phyloP scores from a whole-genome alignment of 1,140 invertebrate genomes.

The Cotesia typhae region DNA sequence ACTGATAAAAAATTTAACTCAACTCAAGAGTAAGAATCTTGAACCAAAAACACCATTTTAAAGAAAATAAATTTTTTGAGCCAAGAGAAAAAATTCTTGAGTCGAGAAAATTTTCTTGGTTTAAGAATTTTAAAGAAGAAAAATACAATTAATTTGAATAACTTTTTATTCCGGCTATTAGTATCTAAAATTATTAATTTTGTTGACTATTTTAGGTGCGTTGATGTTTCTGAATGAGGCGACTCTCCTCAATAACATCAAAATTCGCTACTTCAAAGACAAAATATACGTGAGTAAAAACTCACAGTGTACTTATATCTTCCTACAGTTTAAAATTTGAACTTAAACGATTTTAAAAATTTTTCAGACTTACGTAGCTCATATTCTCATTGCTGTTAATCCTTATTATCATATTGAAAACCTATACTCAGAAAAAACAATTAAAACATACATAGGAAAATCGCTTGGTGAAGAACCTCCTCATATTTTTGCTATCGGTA shows the following conservation, averaged over 20 bases:
- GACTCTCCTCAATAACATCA: conserved; percentile 93
- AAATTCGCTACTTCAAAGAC: conserved; percentile 89
- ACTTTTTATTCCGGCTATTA: no score
- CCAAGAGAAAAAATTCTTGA: no score
- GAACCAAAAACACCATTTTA: no score
- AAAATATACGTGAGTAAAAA: conserved; percentile 93
- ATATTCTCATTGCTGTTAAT: conserved; percentile 97
- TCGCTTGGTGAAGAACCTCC: conserved; percentile 93
- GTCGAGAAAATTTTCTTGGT: no score
- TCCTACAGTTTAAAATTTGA: background rate
- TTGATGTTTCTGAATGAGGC: conserved; percentile 99
- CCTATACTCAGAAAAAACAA: conserved; percentile 86
- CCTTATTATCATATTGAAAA: conserved; percentile 93
- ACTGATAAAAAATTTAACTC: no score
- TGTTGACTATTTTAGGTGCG: conserved; percentile 72
- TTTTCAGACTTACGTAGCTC: conserved; percentile 95
- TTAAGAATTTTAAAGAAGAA: no score
- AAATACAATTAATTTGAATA: no score
- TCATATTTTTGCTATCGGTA: conserved; percentile 97
- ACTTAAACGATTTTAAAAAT: conserved; percentile 42
- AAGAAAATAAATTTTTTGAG: no score
- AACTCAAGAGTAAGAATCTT: no score
- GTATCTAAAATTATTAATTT: no score
- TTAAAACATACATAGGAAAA: conserved; percentile 92
- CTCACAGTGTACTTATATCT: background rate